Evolutionary conservation across 2,888 invertebrate species (phyloP).

Genomic region (Panzeria rudis): DNA sequence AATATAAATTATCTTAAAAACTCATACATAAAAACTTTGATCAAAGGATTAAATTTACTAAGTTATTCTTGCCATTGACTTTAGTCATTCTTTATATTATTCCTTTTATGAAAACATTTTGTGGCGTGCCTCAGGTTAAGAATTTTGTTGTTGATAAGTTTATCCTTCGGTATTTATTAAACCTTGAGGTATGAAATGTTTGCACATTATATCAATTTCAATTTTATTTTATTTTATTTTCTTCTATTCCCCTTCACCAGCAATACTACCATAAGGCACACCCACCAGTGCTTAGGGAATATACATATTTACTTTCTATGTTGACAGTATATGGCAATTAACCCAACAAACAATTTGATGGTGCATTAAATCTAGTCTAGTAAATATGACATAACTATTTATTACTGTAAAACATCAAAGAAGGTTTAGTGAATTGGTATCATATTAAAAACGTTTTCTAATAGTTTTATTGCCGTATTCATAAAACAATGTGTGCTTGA

Average conservation of each 20-base stretch:
- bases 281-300: slow-evolving; percentile 45
- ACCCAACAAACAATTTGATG: slow-evolving; percentile 41
- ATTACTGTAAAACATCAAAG: background rate
- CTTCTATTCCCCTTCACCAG: slow-evolving; percentile 17
- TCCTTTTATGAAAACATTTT: background rate
- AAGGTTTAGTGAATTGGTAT: background rate
- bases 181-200: slow-evolving; percentile 51
- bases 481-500: too few relatives aligned
- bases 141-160: background rate
- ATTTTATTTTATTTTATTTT: slow-evolving; percentile 42
- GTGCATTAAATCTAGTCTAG: background rate
- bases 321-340: slow-evolving; percentile 4
- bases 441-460: too few relatives aligned
- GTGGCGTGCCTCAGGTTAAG: background rate
- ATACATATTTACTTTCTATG: slow-evolving; percentile 1
- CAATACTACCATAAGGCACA: slow-evolving; percentile 39
- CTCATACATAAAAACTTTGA: background rate
- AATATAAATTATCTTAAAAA: too few relatives aligned
- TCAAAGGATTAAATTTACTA: background rate
- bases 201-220: slow-evolving; percentile 43
- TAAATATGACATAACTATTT: background rate
- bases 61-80: background rate
- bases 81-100: background rate
- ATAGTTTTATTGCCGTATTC: too few relatives aligned
- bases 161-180: slow-evolving; percentile 32